Percentiles rank a stretch among this genome's conserved stretches.
These are phyloP conservation scores for Crepidodera aurea DNA, from an alignment of 2,888 invertebrate genomes.

Conservation along the genomic window DNA sequence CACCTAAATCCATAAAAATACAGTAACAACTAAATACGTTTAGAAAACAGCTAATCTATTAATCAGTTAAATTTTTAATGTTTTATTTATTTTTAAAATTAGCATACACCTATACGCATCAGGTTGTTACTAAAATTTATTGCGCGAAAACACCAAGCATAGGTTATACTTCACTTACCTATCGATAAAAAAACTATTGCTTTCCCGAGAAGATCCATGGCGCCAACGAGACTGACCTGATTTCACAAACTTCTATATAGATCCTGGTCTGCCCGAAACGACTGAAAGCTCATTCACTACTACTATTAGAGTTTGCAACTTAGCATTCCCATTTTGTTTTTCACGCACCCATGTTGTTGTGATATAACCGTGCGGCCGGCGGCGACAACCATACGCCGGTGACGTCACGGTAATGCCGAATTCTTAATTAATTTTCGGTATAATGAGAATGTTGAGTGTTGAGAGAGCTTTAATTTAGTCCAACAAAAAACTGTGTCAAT, in stretches of 20 bases:
- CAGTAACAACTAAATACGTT: too few relatives aligned
- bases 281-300: constrained; percentile 28
- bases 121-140: too few relatives aligned
- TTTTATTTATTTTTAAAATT: too few relatives aligned
- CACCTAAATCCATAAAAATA: too few relatives aligned
- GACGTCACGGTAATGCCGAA: constrained; percentile 1
- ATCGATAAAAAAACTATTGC: constrained; percentile 18
- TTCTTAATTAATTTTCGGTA: constrained; percentile 2
- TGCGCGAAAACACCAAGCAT: too few relatives aligned
- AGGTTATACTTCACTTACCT: constrained; percentile 25
- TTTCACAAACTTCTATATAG: constrained; percentile 9
- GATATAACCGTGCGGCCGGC: constrained; percentile 10
- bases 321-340: constrained; percentile 25
- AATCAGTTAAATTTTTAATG: too few relatives aligned
- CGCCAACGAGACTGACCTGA: constrained; percentile 23
- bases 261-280: constrained; percentile 18
- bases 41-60: too few relatives aligned
- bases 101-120: too few relatives aligned
- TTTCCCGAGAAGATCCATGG: constrained; percentile 16
- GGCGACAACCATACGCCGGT: background rate
- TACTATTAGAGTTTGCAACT: constrained; percentile 24
- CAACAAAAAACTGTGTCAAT: too few relatives aligned
- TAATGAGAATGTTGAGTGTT: too few relatives aligned
- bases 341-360: constrained; percentile 20
- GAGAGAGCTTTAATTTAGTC: too few relatives aligned